These are phyloP conservation scores for Rhinophrynus dorsalis DNA, from an alignment of 2,797 vertebrate genomes.

Conservation along the genomic window DNA sequence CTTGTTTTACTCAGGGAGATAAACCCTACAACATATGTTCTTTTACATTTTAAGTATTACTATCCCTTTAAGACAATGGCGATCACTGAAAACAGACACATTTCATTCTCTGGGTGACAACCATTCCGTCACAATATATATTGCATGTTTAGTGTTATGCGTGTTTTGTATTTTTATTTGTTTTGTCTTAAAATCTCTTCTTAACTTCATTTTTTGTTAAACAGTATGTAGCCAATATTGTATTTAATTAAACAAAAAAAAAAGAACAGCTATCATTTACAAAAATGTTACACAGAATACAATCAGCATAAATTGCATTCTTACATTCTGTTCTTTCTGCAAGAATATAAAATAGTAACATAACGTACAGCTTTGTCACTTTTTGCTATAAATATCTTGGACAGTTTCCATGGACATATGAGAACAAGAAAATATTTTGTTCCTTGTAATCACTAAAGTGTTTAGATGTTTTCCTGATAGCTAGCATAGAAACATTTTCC, in stretches of 20 bases:
- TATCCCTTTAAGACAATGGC: too few relatives aligned
- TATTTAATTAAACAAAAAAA: neutral
- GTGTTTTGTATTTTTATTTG: too few relatives aligned
- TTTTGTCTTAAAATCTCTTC: too few relatives aligned
- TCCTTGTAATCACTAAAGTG: constrained; percentile 54
- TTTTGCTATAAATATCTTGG: constrained; percentile 68
- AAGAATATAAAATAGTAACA: constrained; percentile 66
- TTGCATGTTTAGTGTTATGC: too few relatives aligned
- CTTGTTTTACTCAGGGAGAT: too few relatives aligned
- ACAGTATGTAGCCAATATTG: too few relatives aligned
- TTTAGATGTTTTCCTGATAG: constrained; percentile 51
- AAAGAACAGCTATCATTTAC: neutral
- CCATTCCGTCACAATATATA: too few relatives aligned
- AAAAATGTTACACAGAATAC: constrained; percentile 18
- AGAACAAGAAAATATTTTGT: constrained; percentile 57
- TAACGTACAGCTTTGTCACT: constrained; percentile 62
- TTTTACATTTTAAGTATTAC: too few relatives aligned
- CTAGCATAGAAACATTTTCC: constrained; percentile 45
- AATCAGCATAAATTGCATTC: constrained; percentile 61
- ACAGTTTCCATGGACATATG: constrained; percentile 56
- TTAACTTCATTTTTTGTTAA: too few relatives aligned
- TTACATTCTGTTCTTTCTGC: constrained; percentile 67
- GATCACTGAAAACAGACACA: too few relatives aligned
- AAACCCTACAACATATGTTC: too few relatives aligned
- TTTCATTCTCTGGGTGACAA: too few relatives aligned